phyloP scores from a whole-genome alignment of 2,113 vertebrate genomes.

The Microcebus ravelobensis region DNA sequence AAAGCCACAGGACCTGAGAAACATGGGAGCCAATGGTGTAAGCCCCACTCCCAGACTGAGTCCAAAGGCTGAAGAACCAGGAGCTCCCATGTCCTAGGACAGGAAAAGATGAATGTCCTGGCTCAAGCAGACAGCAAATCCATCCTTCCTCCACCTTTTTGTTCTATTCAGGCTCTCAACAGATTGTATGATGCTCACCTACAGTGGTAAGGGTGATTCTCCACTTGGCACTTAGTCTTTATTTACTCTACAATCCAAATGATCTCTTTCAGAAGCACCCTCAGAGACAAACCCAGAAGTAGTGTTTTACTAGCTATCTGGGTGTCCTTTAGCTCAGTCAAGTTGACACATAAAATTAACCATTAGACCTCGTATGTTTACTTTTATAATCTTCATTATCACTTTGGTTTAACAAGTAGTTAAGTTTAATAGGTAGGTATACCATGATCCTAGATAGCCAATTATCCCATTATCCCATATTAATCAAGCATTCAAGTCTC shows the following conservation, averaged over 20 bases:
- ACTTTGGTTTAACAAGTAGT: neutral
- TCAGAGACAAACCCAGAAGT: neutral
- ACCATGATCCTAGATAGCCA: neutral
- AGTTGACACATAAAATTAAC: neutral
- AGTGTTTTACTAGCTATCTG: too few species aligned
- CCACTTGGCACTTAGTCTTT: neutral
- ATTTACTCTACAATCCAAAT: neutral
- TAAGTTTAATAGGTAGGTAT: neutral
- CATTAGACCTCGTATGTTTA: neutral
- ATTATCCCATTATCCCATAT: neutral
- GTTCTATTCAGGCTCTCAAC: neutral
- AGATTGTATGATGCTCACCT: neutral
- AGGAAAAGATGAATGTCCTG: neutral
- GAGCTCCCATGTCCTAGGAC: neutral
- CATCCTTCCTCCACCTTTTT: neutral
- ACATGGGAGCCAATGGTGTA: neutral
- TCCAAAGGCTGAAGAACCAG: neutral
- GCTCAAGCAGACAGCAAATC: neutral
- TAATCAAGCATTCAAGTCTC: neutral
- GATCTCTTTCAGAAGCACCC: neutral
- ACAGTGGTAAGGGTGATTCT: neutral
- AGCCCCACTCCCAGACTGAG: neutral
- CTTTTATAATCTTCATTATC: neutral
- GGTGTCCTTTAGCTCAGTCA: too few species aligned
- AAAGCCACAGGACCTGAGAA: neutral